phyloP scores from a whole-genome alignment of 2,888 invertebrate genomes.

The Polymixis flavicincta region DNA sequence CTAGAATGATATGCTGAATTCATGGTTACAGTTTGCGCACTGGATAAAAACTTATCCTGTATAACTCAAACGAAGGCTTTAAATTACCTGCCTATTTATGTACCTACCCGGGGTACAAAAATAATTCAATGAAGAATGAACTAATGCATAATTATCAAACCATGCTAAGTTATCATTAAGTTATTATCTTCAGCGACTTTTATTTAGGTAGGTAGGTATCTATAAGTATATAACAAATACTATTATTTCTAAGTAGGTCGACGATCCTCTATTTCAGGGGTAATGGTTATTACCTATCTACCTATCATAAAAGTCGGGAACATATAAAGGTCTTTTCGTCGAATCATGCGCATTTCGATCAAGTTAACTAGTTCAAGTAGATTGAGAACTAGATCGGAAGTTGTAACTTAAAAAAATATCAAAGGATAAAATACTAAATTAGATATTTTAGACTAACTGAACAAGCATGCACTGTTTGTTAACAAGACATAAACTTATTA shows the following conservation, averaged over 20 bases:
- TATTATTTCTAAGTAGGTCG: neutral
- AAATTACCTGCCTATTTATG: too few relatives aligned
- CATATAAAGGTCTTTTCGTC: neutral
- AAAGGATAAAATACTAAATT: neutral
- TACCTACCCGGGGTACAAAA: too few relatives aligned
- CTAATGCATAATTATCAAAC: neutral
- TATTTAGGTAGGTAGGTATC: neutral
- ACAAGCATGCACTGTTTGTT: conserved; percentile 1
- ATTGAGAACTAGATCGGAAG: conserved; percentile 36
- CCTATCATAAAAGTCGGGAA: neutral
- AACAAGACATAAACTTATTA: conserved; percentile 1
- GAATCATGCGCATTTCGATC: neutral
- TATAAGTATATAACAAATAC: neutral
- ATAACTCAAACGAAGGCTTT: too few relatives aligned
- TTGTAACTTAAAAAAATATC: conserved; percentile 14
- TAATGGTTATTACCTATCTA: neutral
- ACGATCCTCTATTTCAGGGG: neutral
- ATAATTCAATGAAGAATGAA: neutral
- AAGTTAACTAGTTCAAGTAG: neutral
- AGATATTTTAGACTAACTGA: conserved; percentile 23
- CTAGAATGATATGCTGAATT: too few relatives aligned
- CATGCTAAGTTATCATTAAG: neutral
- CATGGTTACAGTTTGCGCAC: too few relatives aligned
- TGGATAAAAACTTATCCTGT: too few relatives aligned
- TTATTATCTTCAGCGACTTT: neutral